Evolutionary conservation across 2,113 vertebrate genomes (phyloP), one percentile per base, ranked within the genome.

Genomic region (Chlamydotis undulata): DNA sequence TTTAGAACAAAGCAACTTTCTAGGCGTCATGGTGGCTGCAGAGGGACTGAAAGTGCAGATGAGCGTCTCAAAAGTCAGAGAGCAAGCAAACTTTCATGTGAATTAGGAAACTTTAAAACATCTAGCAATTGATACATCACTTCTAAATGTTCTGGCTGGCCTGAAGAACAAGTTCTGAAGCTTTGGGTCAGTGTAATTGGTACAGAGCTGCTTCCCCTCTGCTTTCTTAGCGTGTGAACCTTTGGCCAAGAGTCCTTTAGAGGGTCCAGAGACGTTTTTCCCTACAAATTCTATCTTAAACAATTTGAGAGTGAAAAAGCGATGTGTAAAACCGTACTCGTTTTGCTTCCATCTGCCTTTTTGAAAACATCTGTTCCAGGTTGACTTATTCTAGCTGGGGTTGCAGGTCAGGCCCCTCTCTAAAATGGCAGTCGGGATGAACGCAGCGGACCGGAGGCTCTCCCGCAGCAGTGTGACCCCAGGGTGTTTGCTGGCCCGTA

Each of bases 41-140:
- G 45, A 19, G n/a, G 23, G 63, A 60, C 7, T 7, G 26, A 6
- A 67, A 78, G 52, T 8, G 23, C 60, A 47, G 37, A 29, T 3
- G 0, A 23, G 24, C 0, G 0, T 31, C 64, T 60, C 26, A 6
- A 14, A 35, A 45, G 61, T 37, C 75, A 45, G 49, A 26, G 24
- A 89, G 53, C 33, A 60, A 71, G 41, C 26, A 37, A 84, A 67
- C 33, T 26, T 63, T 41, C 49, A 47, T 33, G 31, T 45, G 41
- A 79, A 68, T 56, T 52, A 28, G 39, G 71, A 33, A 87, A 47
- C 4, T 53, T 59, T 0, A 8, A 17, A 37, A 64, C 12, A 17
- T 28, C 31, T 39, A 55, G 41, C 35, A n/a, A 26, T 39, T 55
- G 43, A 45, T 55, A 45, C 23, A 37, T 47, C 12, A 16, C 60